Evolutionary conservation across 2,888 invertebrate genomes (phyloP).

Genomic region (Dusona sp.): DNA sequence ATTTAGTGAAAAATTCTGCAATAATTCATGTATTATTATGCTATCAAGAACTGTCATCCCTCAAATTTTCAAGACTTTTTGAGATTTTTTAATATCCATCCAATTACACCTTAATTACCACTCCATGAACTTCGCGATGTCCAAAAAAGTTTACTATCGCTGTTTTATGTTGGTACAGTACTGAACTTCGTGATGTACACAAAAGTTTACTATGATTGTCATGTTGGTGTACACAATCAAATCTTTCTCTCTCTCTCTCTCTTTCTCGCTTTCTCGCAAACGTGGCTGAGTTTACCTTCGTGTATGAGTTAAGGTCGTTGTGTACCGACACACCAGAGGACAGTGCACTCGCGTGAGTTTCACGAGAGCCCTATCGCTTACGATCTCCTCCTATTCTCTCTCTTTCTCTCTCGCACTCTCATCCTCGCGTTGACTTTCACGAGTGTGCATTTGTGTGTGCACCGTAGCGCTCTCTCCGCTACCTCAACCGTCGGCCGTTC

Average conservation of each 20-base stretch:
- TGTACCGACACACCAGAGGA: slow-evolving; percentile 73
- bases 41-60: slow-evolving; percentile 51
- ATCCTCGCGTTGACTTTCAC: not conserved
- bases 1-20: not conserved
- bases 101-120: slow-evolving; percentile 18
- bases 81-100: slow-evolving; percentile 8
- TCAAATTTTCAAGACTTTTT: slow-evolving; percentile 46
- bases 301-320: slow-evolving; percentile 75
- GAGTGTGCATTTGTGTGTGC: not conserved
- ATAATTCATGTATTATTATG: slow-evolving; percentile 39
- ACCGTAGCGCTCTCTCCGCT: slow-evolving; percentile 40
- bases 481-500: slow-evolving; percentile 24
- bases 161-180: slow-evolving; percentile 40
- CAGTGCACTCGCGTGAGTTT: slow-evolving; percentile 72
- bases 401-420: slow-evolving; percentile 28
- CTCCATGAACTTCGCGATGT: slow-evolving; percentile 55
- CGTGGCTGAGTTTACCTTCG: slow-evolving; percentile 9
- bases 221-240: slow-evolving; percentile 50
- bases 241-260: slow-evolving; percentile 64
- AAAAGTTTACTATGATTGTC: slow-evolving; percentile 48
- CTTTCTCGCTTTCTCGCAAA: slow-evolving; percentile 6
- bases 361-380: slow-evolving; percentile 62
- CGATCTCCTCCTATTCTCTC: slow-evolving; percentile 49
- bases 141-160: slow-evolving; percentile 51
- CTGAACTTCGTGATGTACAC: slow-evolving; percentile 57